phyloP scores from a whole-genome alignment of 2,888 invertebrate species.

The Pterobdella sp. region DNA sequence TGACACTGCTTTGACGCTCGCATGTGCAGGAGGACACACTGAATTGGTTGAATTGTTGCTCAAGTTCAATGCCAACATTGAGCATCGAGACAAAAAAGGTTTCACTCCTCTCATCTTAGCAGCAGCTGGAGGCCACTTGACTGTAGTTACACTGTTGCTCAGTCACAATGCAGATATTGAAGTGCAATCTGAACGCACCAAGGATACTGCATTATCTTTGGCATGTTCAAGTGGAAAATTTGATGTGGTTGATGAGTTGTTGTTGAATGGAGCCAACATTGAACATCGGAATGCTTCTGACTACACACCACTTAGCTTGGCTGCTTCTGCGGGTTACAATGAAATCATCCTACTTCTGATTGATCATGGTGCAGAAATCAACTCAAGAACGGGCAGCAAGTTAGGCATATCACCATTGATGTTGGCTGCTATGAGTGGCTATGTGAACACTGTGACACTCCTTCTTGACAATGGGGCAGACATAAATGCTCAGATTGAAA shows the following conservation, averaged over 20 bases:
- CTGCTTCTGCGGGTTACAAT: constrained; percentile 95
- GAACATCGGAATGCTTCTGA: constrained; percentile 93
- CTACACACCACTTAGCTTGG: constrained; percentile 95
- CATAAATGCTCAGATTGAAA: constrained; percentile 97
- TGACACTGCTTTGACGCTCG: constrained; percentile 92
- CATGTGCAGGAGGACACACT: constrained; percentile 85
- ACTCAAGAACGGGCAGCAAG: constrained; percentile 80
- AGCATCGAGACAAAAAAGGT: constrained; percentile 93
- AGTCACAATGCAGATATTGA: constrained; percentile 94
- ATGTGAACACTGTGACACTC: constrained; percentile 83
- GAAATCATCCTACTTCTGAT: constrained; percentile 91
- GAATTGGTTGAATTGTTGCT: constrained; percentile 86
- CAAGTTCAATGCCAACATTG: constrained; percentile 85
- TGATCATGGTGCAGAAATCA: constrained; percentile 92
- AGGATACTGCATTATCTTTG: constrained; percentile 91
- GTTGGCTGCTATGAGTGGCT: constrained; percentile 98
- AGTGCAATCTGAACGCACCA: constrained; percentile 95
- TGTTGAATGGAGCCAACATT: constrained; percentile 84
- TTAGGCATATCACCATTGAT: constrained; percentile 96
- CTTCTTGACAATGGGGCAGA: constrained; percentile 95
- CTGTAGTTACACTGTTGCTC: constrained; percentile 79
- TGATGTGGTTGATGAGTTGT: constrained; percentile 84
- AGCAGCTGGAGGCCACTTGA: constrained; percentile 86
- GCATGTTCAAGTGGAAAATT: constrained; percentile 95
- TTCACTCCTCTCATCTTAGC: constrained; percentile 94